Conservation (phyloP, 2,797 vertebrate genomes). For the Capromys pilorides region DNA sequence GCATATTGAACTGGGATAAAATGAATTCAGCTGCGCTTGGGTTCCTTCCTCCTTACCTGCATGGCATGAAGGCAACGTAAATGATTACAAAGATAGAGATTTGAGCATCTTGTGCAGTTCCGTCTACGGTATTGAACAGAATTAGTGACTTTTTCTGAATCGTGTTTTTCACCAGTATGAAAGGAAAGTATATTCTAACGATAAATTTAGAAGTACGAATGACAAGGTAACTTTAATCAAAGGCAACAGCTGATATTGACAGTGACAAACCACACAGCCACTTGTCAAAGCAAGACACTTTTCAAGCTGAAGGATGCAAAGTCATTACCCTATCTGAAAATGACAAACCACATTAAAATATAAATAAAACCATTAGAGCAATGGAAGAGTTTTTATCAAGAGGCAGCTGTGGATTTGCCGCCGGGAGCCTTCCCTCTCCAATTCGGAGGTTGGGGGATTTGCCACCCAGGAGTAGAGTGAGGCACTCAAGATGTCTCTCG, state of each 20-base stretch:
- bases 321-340: background rate
- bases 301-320: background rate
- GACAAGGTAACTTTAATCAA: background rate
- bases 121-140: background rate
- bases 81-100: background rate
- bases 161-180: background rate
- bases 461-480: fast-evolving
- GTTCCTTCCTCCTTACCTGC: background rate
- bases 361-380: background rate
- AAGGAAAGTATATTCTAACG: background rate
- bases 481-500: background rate
- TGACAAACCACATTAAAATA: background rate
- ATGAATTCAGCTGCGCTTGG: background rate
- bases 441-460: background rate
- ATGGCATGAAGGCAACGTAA: background rate
- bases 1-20: background rate
- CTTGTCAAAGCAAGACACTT: background rate
- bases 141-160: background rate
- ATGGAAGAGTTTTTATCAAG: background rate
- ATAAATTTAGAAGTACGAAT: background rate
- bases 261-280: background rate
- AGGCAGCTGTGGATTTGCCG: background rate
- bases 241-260: background rate
- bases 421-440: fast-evolving
- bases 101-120: background rate